Base-by-base conservation (phyloP, 53 echinoderm and acorn worm species). In the Temnopleurus reevesii region DNA sequence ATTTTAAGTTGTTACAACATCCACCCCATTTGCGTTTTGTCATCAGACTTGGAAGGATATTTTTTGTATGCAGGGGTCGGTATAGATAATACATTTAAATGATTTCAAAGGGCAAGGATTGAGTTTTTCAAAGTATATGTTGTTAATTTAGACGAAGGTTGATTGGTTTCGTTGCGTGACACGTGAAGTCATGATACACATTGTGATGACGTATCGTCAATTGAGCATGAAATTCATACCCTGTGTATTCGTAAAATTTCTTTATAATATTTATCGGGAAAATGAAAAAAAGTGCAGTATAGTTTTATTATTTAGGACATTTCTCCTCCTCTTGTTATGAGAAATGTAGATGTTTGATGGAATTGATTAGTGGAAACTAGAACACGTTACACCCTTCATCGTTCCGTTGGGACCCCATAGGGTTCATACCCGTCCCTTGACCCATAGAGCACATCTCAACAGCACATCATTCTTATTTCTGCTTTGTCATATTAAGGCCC, bases 321-420 rank as follows among this genome's bases (percentile, higher is more conserved):
- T 19, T 71, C n/a, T n/a, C n/a, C n/a, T n/a, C n/a, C n/a, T n/a
- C n/a, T 38, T 18, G 7, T 71, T 41, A 21, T 71, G 21, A n/a
- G 71, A 71, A 21, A 21, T 71, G 5, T 19, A 8, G 19, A 71
- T 71, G 71, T 41, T 63, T 33, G 63, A 63, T 71, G 71, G 71
- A 38, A 71, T 21, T 38, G 71, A 71, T 71, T 71, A 71, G 71
- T 17, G 71, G 23, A 71, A 71, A 71, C 41, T 71, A 41, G 71
- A 71, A 71, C 71, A 71, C 71, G 71, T 71, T 71, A 71, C 71
- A 71, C 71, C 71, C 71, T 71, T 71, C 41, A 41, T 41, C 71
- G 21, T 36, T 41, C 71, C 71, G 71, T 21, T 71, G 71, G 71
- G 71, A 71, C 71, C 7, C n/a, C n/a, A n/a, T 18, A 15, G 41